Base-by-base conservation (phyloP, 1,140 invertebrate genomes). In the Drosophila arizonae region DNA sequence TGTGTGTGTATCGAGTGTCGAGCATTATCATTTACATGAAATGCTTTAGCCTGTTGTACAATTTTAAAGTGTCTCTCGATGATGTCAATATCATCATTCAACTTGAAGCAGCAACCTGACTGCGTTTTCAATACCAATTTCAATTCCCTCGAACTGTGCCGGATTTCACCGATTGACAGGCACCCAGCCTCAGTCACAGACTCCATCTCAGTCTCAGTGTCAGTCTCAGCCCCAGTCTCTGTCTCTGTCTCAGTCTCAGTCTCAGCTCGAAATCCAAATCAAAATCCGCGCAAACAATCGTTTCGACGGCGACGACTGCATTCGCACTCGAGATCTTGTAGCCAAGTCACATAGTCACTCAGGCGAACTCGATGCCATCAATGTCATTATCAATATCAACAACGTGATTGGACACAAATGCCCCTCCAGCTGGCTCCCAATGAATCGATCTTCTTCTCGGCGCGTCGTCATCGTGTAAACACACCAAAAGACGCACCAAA, bases 311-410 rank as follows among this genome's bases (percentile, higher is more conserved):
- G 71, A 68, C 70, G 75, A 82, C 72, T 87, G 84, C 84, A 85
- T 86, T 86, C 75, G 89, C 84, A 88, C 88, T 90, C 79, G 77
- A 90, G 75, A 73, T 73, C 56, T 72, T 70, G 33, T 50, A 46
- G 41, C 28, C 21, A 75, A 74, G 55, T 64, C 78, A 65, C 73
- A 86, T 76, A 90, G 87, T 90, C 88, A 87, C 80, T 90, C 88
- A 80, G 73, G 51, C 54, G 68, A 80, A 81, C 69, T 84, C 80
- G 77, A 89, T 84, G 85, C 81, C 81, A 81, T 89, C 85, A 88
- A 90, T 90, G 88, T 90, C 87, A 90, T 88, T 90, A 90, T 90
- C 88, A 90, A 88, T 84, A 90, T 85, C 88, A 90, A 90, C 86
- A 90, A 86, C 86, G 69, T 90, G 86, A 90, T 90, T 85, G 81